Base-by-base conservation (phyloP, 1,140 invertebrate genomes). In the Drosophila takahashii region DNA sequence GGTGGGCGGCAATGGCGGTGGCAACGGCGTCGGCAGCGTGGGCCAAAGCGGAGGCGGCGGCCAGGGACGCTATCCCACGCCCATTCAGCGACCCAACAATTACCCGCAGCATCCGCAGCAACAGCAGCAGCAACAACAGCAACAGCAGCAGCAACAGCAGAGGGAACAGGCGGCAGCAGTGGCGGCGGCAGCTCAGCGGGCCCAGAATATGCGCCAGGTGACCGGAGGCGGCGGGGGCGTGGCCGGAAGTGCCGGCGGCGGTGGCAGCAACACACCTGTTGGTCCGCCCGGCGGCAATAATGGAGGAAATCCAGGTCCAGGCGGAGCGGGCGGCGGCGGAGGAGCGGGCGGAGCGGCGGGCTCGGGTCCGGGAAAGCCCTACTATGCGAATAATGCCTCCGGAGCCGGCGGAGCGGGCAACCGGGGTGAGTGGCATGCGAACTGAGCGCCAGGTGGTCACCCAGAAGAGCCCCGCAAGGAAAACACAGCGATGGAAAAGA, bases 91-190 rank as follows among this genome's bases (percentile, higher is more conserved):
- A 86, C 71, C 93, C 80, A 92, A 92, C 89, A 83, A 93, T 89
- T 91, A 92, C 93, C 81, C 93, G 87, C 75, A 93, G 92, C 91
- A 92, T 83, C 90, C 86, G 32, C 91, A 92, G 64, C 83, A 81
- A 16, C 90, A 90, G 37, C 91, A 90, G 8, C 74, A 79, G 8
- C 87, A 90, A 72, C 66, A 93, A 79, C 59, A 92, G 1, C 90
- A 81, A 92, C 84, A 57, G 56, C 75, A 56, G 56, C 81, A 78
- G 57, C 60, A 92, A 67, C 90, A 93, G 80, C 83, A 91, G 91
- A 58, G 93, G 90, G 79, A 90, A 85, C 81, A 90, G 92, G 92
- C 84, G 53, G 56, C 75, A 47, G 58, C 81, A 78, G 59, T 26
- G 53, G 84, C 79, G 26, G 78, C 77, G 10, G 77, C 64, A 36